These are phyloP conservation scores for Drosophila infuscata DNA, from an alignment of 2,888 invertebrate genomes.

Conservation along the genomic window DNA sequence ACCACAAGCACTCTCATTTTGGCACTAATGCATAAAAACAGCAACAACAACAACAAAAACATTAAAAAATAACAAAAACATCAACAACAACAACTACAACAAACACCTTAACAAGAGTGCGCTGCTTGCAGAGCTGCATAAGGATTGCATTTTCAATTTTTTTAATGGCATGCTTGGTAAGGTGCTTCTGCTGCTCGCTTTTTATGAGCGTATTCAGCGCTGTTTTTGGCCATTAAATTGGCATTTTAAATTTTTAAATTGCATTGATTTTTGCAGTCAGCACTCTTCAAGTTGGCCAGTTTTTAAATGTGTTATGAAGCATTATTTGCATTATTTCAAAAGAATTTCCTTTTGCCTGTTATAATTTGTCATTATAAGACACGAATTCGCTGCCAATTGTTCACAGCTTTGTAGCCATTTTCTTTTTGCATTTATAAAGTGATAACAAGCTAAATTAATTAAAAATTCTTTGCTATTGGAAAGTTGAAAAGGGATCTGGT, in stretches of 20 bases:
- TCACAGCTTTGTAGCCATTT: not conserved
- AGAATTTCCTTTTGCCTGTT: slow-evolving; percentile 31
- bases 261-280: slow-evolving; percentile 14
- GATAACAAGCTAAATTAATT: slow-evolving; percentile 46
- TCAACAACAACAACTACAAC: slow-evolving; percentile 8
- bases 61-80: slow-evolving; percentile 8
- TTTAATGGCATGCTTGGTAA: slow-evolving; percentile 56
- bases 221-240: slow-evolving; percentile 48
- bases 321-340: slow-evolving; percentile 47
- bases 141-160: slow-evolving; percentile 68
- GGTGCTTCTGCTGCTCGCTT: slow-evolving; percentile 25
- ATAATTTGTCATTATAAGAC: slow-evolving; percentile 27
- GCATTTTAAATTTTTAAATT: slow-evolving; percentile 30
- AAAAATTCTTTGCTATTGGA: slow-evolving; percentile 31
- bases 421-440: slow-evolving; percentile 6
- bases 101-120: slow-evolving; percentile 42
- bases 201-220: slow-evolving; percentile 31
- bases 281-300: not conserved
- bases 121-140: slow-evolving; percentile 40
- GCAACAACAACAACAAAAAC: slow-evolving; percentile 11
- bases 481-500: slow-evolving; percentile 12
- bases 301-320: slow-evolving; percentile 20
- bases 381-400: slow-evolving; percentile 13
- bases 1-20: slow-evolving; percentile 36
- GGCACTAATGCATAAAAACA: slow-evolving; percentile 33